Evolutionary conservation across 53 echinoderm and acorn worm genomes (phyloP), one percentile per base, ranked within the genome.

Genomic region (Holothuria scabra): DNA sequence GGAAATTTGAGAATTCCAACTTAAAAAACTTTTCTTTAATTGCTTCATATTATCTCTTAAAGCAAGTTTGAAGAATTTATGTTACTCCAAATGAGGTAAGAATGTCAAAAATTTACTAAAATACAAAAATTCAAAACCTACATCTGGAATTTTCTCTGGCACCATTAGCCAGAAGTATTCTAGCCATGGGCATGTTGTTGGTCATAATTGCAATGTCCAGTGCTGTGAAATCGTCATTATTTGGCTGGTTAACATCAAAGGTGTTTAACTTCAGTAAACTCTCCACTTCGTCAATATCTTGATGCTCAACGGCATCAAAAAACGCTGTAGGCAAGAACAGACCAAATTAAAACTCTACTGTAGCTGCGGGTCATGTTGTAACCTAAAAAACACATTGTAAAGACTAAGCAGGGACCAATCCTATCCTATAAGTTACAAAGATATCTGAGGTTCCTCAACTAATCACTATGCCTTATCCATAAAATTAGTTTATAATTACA

Each of bases 141-240:
- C 97, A 97, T 92, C 92, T 88, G 37, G 97, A 90, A 62, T 97
- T 97, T 80, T 97, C 97, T 60, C 94, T 81, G 28, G 94, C 94
- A 41, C 97, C 94, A 16, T 90, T 84, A 0, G 90, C 81, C 4
- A 94, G 92, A 20, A 97, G 94, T 23, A 94, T 63, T 48, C 89
- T 97, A 0, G 97, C 92, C 94, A 97, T 94, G 35, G 97, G 90
- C 84, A 88, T 94, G 83, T 97, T 97, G 62, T 97, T 94, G 85
- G 92, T 94, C 97, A 97, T 97, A 70, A 97, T 92, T 4, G 97
- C 94, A 21, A 97, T 91, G 84, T 97, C 97, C 66, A 97, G 61
- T 0, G 84, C 92, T 11, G 97, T 97, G 62, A 97, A 97, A 38
- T 97, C 97, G 16, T 97, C 97, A 46, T 74, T 87, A 66, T 97